These are phyloP conservation scores for Nothoprocta pentlandii DNA, from an alignment of 2,113 vertebrate species.

Conservation along the genomic window DNA sequence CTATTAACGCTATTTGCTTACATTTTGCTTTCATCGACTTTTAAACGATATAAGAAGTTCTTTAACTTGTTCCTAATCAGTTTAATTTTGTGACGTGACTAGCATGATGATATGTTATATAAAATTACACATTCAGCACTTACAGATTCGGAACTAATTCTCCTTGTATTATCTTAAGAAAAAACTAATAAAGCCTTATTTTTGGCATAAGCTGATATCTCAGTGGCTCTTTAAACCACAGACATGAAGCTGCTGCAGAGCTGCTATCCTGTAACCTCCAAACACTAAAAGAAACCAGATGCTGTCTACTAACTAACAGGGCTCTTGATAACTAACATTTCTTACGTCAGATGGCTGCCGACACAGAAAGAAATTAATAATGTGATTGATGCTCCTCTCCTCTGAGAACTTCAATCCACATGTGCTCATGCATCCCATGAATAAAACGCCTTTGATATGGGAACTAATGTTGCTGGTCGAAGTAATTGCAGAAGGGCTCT, in stretches of 20 bases:
- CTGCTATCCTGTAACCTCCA: not conserved
- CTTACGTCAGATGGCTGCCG: not conserved
- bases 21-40: not conserved
- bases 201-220: not conserved
- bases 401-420: not conserved
- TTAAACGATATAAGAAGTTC: not conserved
- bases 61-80: not conserved
- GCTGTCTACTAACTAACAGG: not conserved
- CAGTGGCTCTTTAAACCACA: not conserved
- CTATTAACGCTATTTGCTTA: not conserved
- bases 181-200: not conserved
- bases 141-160: not conserved
- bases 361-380: not conserved
- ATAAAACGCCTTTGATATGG: not conserved
- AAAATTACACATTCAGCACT: not conserved
- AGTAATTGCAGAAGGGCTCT: not conserved
- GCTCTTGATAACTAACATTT: not conserved
- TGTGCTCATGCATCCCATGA: not conserved
- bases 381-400: not conserved
- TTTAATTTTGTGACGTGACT: constrained; percentile 7
- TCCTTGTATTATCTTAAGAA: not conserved
- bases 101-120: not conserved
- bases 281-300: not conserved
- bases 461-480: not conserved
- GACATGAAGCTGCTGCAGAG: not conserved